These are phyloP conservation scores for Aurelia sp. DNA, from an alignment of 30 jellyfish, hydroid and myxozoan genomes.

Conservation along the genomic window DNA sequence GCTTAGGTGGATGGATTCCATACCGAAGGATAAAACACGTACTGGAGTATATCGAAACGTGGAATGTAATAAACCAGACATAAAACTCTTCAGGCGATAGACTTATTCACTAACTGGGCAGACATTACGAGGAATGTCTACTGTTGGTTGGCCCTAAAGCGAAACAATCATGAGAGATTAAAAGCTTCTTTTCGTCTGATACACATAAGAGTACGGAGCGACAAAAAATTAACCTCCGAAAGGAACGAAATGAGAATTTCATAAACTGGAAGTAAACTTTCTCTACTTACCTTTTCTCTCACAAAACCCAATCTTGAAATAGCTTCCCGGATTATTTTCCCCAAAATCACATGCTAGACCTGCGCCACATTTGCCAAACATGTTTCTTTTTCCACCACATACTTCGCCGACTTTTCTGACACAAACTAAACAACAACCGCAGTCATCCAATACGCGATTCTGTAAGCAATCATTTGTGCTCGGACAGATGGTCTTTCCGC, in stretches of 20 bases:
- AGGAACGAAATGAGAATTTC: not conserved
- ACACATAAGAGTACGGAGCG: no score
- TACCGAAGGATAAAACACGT: no score
- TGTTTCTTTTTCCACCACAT: conserved; percentile 42
- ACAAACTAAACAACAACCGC: conserved; percentile 68
- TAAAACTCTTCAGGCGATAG: no score
- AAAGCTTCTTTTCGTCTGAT: no score
- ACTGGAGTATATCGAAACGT: no score
- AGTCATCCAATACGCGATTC: conserved; percentile 4
- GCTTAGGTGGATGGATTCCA: no score
- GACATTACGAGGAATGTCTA: no score
- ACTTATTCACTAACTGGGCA: no score
- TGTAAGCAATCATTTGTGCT: not conserved
- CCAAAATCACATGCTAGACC: conserved; percentile 23
- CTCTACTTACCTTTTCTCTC: conserved; percentile 6
- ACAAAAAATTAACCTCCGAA: no score
- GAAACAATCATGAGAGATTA: no score
- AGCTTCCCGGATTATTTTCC: not conserved
- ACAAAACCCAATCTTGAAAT: conserved; percentile 29
- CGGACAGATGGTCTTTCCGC: conserved; percentile 27
- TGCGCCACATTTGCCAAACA: conserved; percentile 37
- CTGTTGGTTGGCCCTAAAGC: no score
- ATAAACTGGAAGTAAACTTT: not conserved
- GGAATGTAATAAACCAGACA: no score
- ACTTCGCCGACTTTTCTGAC: conserved; percentile 33